Conservation (phyloP, 2,888 invertebrate genomes). For the Acleris laterana region DNA sequence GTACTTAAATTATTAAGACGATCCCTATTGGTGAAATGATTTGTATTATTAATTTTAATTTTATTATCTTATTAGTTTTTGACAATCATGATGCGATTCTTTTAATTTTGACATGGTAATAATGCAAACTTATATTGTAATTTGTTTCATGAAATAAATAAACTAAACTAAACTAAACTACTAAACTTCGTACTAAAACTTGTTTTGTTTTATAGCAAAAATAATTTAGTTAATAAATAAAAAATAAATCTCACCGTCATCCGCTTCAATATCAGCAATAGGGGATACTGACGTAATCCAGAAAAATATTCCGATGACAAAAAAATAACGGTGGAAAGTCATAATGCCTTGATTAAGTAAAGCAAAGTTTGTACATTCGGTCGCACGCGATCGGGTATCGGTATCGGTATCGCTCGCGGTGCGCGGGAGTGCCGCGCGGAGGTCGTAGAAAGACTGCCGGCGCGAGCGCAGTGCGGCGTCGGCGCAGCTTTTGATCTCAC, state of each 20-base stretch:
- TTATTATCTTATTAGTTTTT: no score
- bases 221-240: background rate
- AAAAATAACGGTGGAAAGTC: constrained; percentile 58
- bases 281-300: constrained; percentile 68
- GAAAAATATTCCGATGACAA: constrained; percentile 68
- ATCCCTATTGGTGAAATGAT: no score
- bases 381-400: constrained; percentile 21
- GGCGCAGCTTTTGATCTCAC: background rate
- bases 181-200: no score
- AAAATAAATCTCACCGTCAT: constrained; percentile 65
- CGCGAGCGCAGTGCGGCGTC: constrained; percentile 37
- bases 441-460: constrained; percentile 51
- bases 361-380: constrained; percentile 39
- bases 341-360: constrained; percentile 45
- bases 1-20: no score
- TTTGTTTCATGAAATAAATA: no score
- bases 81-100: no score
- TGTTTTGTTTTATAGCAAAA: no score
- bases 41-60: no score
- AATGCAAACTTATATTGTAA: no score
- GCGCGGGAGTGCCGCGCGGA: constrained; percentile 31
- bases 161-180: no score
- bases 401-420: constrained; percentile 26
- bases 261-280: constrained; percentile 68
- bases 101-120: no score